Base-by-base conservation (phyloP, 1,140 invertebrate species). In the Apis dorsata region DNA sequence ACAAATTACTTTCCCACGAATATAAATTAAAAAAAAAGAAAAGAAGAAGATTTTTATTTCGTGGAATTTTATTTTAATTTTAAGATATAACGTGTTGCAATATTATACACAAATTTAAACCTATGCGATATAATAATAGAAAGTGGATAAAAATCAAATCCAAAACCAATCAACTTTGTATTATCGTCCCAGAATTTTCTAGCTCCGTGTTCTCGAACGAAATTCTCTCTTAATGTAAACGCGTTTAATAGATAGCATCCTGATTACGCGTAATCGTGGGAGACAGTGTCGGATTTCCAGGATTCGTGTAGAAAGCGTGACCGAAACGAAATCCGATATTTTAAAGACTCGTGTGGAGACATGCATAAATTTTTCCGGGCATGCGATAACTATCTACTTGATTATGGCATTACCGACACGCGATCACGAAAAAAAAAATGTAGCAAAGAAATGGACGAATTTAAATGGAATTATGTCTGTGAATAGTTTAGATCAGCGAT, bases 231-330 rank as follows among this genome's bases (percentile, higher is more conserved):
- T 51, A 8, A 9, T 11, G 15, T 17, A 53, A 44, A 1, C 44
- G 2, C 11, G 34, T 28, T 60, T 66, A 53, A 17, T 19, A 21
- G 62, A 79, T 68, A 51, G 53, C 49, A 59, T 55, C 11, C 53
- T 28, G 63, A 85, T 82, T 85, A 78, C 69, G 72, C 5, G 69
- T 70, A 74, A 81, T 77, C 76, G 24, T 62, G 8, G 34, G 72
- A 78, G 81, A 83, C 65, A 68, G n/a, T 63, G 34, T 71, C 75
- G 57, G 59, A 70, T 85, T 89, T 88, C 69, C 83, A 86, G 86
- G 82, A 88, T 86, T 85, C 83, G 83, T 81, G 70, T 90, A 90
- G 90, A 90, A 90, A 90, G 90, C 90, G 89, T 90, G 84, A 85
- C 86, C 84, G 62, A 87, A 78, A 81, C 69, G 73, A 71, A 81